These are phyloP conservation scores for Drosophila neotestacea DNA, from an alignment of 2,888 invertebrate genomes.

Conservation along the genomic window DNA sequence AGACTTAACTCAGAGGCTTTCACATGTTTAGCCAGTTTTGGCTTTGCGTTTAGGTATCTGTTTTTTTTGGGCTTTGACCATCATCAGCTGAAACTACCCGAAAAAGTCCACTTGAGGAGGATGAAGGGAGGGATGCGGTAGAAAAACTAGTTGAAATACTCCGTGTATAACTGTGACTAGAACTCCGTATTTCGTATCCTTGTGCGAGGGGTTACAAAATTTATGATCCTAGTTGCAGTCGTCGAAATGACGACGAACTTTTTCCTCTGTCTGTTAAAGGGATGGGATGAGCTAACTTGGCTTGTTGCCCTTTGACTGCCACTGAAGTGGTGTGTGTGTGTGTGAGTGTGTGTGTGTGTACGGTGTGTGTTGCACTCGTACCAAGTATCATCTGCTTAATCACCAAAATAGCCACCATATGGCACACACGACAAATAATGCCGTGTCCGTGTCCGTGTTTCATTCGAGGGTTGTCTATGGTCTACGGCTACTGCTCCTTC, in stretches of 20 bases:
- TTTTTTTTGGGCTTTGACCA: constrained; percentile 16
- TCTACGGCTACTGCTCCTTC: not conserved
- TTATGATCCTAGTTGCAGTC: constrained; percentile 72
- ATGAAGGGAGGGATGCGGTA: constrained; percentile 12
- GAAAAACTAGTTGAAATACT: constrained; percentile 31
- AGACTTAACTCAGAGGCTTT: constrained; percentile 32
- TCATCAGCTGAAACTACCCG: constrained; percentile 42
- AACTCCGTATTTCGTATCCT: constrained; percentile 1
- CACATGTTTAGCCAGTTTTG: constrained; percentile 14
- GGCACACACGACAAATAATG: constrained; percentile 53
- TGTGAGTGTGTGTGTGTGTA: constrained; percentile 28
- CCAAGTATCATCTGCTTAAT: constrained; percentile 81
- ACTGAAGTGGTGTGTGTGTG: constrained; percentile 46
- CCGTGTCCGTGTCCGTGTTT: constrained; percentile 31
- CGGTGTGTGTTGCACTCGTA: constrained; percentile 34
- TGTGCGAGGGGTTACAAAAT: constrained; percentile 67
- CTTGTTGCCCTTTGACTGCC: constrained; percentile 62
- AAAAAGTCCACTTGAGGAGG: constrained; percentile 37
- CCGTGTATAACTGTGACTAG: constrained; percentile 1
- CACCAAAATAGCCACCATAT: constrained; percentile 82
- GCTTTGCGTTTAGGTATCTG: not conserved
- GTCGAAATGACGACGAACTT: constrained; percentile 76
- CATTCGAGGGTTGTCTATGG: constrained; percentile 44
- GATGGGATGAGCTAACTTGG: constrained; percentile 56
- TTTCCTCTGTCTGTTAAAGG: constrained; percentile 36